phyloP scores from a whole-genome alignment of 1,140 invertebrate genomes.

The Manduca sexta region DNA sequence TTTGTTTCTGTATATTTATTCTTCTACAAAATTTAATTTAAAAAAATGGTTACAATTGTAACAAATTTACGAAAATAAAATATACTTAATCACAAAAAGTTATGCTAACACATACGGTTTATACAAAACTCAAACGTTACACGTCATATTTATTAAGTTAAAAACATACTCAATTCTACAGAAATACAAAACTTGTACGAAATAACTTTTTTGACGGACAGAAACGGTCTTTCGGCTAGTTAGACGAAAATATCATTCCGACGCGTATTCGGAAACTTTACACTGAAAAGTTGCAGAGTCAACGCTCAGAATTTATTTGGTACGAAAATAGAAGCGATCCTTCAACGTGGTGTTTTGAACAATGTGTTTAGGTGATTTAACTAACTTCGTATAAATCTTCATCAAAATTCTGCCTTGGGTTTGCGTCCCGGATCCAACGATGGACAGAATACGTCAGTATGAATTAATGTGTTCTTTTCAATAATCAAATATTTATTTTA shows the following conservation, averaged over 20 bases:
- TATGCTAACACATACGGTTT: too few relatives aligned
- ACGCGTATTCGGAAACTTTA: constrained; percentile 47
- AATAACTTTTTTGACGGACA: constrained; percentile 55
- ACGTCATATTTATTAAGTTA: too few relatives aligned
- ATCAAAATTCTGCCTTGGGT: constrained; percentile 32
- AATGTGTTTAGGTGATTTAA: constrained; percentile 43
- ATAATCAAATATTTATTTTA: too few relatives aligned
- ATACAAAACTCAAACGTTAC: too few relatives aligned
- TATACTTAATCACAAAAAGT: too few relatives aligned
- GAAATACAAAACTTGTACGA: constrained; percentile 34
- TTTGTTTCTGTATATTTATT: too few relatives aligned
- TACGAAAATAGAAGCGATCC: constrained; percentile 35
- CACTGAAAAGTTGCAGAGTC: constrained; percentile 51
- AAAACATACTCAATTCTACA: background rate
- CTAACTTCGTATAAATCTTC: constrained; percentile 44
- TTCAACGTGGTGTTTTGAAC: constrained; percentile 31
- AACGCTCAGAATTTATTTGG: constrained; percentile 25
- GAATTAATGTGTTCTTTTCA: too few relatives aligned
- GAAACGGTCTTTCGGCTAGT: constrained; percentile 51
- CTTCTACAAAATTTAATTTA: too few relatives aligned
- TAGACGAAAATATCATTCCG: constrained; percentile 48
- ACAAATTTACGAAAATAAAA: too few relatives aligned
- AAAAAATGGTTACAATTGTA: too few relatives aligned
- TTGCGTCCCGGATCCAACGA: constrained; percentile 1
- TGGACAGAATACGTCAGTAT: too few relatives aligned